phyloP scores from a whole-genome alignment of 1,140 invertebrate species.

The Colletes gigas region DNA sequence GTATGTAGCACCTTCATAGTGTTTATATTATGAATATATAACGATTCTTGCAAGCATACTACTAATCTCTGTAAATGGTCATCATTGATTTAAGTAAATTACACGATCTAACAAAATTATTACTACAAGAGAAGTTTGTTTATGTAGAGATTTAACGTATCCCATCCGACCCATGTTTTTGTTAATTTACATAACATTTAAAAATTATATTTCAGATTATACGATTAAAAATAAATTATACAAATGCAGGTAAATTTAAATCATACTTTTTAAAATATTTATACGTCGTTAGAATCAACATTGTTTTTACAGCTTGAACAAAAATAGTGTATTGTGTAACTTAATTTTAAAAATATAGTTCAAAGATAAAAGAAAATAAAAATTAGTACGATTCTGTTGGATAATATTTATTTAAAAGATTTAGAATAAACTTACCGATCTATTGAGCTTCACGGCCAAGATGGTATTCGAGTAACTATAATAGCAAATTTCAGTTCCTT shows the following conservation, averaged over 20 bases:
- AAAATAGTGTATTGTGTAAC: too few relatives aligned
- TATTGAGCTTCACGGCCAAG: constrained; percentile 96
- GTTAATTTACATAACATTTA: background rate
- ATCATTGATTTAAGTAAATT: constrained; percentile 1
- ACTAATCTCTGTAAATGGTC: constrained; percentile 90
- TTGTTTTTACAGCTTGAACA: too few relatives aligned
- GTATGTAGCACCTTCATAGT: constrained; percentile 99
- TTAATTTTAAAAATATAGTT: too few relatives aligned
- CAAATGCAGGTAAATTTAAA: too few relatives aligned
- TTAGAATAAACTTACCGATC: constrained; percentile 87
- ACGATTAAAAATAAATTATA: too few relatives aligned
- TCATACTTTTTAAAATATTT: too few relatives aligned
- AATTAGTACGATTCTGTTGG: too few relatives aligned
- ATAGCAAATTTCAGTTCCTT: constrained; percentile 98
- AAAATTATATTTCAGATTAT: background rate
- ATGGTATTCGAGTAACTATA: constrained; percentile 99
- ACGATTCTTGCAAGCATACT: constrained; percentile 97
- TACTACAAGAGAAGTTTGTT: background rate
- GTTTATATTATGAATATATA: constrained; percentile 99
- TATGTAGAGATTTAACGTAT: background rate
- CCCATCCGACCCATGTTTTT: background rate
- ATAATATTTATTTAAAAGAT: background rate
- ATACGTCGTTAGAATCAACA: too few relatives aligned
- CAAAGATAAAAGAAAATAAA: too few relatives aligned
- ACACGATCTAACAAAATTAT: constrained; percentile 17